Base-by-base conservation (phyloP, 1,140 invertebrate genomes). In the Aphis gossypii region DNA sequence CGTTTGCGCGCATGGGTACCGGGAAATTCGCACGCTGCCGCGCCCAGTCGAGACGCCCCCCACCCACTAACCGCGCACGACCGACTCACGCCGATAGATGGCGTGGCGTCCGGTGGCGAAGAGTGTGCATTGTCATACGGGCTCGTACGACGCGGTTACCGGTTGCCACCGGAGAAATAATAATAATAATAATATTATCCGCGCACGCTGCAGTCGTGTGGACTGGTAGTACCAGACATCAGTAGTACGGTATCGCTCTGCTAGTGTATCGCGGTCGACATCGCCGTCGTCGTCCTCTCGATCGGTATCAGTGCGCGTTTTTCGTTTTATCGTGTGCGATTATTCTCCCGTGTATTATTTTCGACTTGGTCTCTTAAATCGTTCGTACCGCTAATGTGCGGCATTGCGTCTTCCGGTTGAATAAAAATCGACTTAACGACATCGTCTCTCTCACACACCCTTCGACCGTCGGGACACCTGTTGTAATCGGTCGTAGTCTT, bases 131-230 rank as follows among this genome's bases (percentile, higher is more conserved):
- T 76, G 60, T 76, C n/a, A 18, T 30, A 5, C 60, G 76, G 76
- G n/a, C 56, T 23, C 23, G n/a, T 51, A 46, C 48, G 35, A 35
- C n/a, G n/a, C 48, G 46, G 86, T 18, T 51, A 89, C 87, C 87
- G 87, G 87, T 89, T 89, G 87, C 48, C 35, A 51, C 35, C 87
- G 35, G 38, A 56, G 51, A 89, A 76, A 76, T n/a, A 76, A 76
- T 68, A 68, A 68, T 60, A 56, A 56, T 56, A 56, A 51, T 23
- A 68, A 56, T 44, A n/a, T 54, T 54, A 38, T 89, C 87, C n/a
- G n/a, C 87, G 87, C 51, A 54, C 87, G 51, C n/a, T 38, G 48
- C 35, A 2, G 14, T 51, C 20, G n/a, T 44, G 87, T 56, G 76
- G 38, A 41, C 38, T 41, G 38, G 76, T 83, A 76, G 60, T 76